Percentiles rank a stretch among this genome's conserved stretches.
Conservation (phyloP, 1,140 invertebrate genomes). For the Mamestra configurata region DNA sequence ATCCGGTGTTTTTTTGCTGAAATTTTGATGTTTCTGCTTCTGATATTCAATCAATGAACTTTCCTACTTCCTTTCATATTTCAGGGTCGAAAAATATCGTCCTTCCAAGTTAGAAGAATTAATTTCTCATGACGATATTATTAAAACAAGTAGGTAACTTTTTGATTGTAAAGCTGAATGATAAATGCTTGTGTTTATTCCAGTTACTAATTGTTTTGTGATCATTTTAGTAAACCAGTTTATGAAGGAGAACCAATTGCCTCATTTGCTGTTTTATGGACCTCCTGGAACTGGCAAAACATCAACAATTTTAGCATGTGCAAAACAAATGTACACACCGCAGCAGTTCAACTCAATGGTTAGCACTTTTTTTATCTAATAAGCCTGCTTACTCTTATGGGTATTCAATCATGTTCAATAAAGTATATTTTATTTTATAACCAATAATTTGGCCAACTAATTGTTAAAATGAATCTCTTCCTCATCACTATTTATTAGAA, state of each 20-base stretch:
- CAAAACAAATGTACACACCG: slow-evolving; percentile 96
- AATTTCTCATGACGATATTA: slow-evolving; percentile 99
- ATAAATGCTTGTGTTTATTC: slow-evolving; percentile 20
- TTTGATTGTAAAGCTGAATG: neutral
- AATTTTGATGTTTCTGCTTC: neutral
- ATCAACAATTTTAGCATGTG: slow-evolving; percentile 98
- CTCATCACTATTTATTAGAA: no score
- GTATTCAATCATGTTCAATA: no score
- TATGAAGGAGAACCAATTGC: slow-evolving; percentile 96
- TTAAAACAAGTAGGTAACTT: slow-evolving; percentile 95
- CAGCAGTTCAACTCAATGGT: slow-evolving; percentile 97
- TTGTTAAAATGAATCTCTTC: no score
- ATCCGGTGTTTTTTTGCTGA: neutral
- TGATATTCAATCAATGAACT: neutral
- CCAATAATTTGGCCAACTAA: no score
- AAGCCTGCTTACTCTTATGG: no score
- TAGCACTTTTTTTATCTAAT: no score
- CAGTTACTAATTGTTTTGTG: slow-evolving; percentile 54
- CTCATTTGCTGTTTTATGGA: slow-evolving; percentile 99
- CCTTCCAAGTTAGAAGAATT: slow-evolving; percentile 96
- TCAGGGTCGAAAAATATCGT: slow-evolving; percentile 99
- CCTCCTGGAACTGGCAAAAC: slow-evolving; percentile 99
- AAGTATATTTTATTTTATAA: no score
- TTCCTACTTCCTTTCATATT: slow-evolving; percentile 60
- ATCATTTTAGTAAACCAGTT: slow-evolving; percentile 95